Conservation (phyloP, 2,113 vertebrate species). For the cat (Felis catus) region DNA sequence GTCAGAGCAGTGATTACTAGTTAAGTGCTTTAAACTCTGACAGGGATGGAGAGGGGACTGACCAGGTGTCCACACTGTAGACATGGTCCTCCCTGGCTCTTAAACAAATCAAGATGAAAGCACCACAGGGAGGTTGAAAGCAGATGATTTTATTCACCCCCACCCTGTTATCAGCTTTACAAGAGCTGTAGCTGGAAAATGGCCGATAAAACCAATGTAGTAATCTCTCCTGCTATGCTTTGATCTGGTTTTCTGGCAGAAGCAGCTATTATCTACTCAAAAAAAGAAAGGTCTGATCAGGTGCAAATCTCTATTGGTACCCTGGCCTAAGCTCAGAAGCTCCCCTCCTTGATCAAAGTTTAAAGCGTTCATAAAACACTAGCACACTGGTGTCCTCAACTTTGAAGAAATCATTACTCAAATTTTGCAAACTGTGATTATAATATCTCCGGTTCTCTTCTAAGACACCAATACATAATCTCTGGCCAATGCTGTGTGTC, state of each 20-base stretch:
- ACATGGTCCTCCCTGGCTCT: constrained; percentile 36
- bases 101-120: constrained; percentile 62
- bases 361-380: not conserved
- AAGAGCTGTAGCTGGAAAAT: constrained; percentile 53
- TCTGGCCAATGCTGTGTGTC: not conserved
- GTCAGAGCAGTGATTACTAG: constrained; percentile 34
- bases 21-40: constrained; percentile 28
- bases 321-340: not conserved
- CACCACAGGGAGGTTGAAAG: constrained; percentile 53
- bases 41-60: not conserved
- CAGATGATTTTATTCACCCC: constrained; percentile 54
- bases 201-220: constrained; percentile 61
- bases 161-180: constrained; percentile 65
- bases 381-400: not conserved
- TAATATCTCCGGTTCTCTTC: not conserved
- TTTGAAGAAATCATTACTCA: constrained; percentile 41
- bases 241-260: constrained; percentile 71
- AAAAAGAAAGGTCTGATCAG: constrained; percentile 66
- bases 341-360: not conserved
- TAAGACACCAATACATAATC: not conserved
- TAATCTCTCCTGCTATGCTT: constrained; percentile 69
- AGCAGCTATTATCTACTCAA: constrained; percentile 66
- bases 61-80: constrained; percentile 28
- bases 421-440: not conserved
- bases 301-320: constrained; percentile 39